phyloP scores from a whole-genome alignment of 2,797 vertebrate species.

The Enteromius paludinosus region DNA sequence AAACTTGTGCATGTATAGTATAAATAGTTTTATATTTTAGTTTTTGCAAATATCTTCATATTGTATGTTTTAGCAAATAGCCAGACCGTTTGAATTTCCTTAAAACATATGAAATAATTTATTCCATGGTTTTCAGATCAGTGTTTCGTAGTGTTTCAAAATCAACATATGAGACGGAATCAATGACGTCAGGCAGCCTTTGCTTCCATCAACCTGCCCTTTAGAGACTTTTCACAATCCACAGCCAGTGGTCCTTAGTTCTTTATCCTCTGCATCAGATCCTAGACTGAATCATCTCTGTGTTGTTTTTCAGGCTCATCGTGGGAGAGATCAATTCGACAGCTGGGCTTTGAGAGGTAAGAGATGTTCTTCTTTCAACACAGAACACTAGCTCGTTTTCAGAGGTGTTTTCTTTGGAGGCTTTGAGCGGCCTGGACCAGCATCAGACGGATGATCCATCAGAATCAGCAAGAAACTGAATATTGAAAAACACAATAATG shows the following conservation, averaged over 20 bases:
- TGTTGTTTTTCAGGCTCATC: slow-evolving; percentile 78
- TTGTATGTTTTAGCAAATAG: not conserved
- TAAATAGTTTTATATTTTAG: not conserved
- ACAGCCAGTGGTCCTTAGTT: not conserved
- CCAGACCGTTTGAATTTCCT: not conserved
- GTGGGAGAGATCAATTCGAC: slow-evolving; percentile 86
- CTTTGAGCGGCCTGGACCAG: not conserved
- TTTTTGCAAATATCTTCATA: not conserved
- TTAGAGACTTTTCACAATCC: not conserved
- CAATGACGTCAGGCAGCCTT: not conserved
- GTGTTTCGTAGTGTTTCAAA: not conserved
- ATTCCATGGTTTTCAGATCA: too few species aligned
- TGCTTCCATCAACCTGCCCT: not conserved
- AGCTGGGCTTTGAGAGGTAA: slow-evolving; percentile 90
- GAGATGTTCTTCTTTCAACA: slow-evolving; percentile 42
- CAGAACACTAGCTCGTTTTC: slow-evolving; percentile 1
- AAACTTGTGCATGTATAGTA: too few species aligned
- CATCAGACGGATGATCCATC: not conserved
- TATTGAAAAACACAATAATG: not conserved
- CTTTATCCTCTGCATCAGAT: not conserved
- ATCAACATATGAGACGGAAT: not conserved
- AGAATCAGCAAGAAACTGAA: not conserved
- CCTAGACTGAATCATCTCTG: not conserved
- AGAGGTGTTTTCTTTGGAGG: slow-evolving; percentile 12
- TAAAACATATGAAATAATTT: not conserved